A percentile compares a stretch with the other conserved stretches of the same genome.
Evolutionary conservation across 2,113 vertebrate species (phyloP).

Genomic region (Hoplias malabaricus): DNA sequence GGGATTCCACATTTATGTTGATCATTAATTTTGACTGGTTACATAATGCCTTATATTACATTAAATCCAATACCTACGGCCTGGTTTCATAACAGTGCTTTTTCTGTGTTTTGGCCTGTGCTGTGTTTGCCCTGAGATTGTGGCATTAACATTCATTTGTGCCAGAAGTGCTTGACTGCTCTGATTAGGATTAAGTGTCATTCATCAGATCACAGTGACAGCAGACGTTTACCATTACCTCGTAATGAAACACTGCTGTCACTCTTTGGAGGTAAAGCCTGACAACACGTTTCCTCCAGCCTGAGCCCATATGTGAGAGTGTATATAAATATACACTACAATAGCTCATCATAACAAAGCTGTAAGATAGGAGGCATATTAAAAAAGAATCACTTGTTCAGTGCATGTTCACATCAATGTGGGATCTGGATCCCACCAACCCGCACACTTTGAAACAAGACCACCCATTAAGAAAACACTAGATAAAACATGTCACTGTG

Average conservation of each 20-base stretch:
- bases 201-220: constrained; percentile 38
- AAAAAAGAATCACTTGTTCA: no score
- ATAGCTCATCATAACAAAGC: no score
- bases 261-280: not conserved
- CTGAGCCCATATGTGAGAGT: not conserved
- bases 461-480: no score
- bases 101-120: not conserved
- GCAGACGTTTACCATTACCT: constrained; percentile 16
- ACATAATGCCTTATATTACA: not conserved
- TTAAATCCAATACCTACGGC: not conserved
- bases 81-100: not conserved
- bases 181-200: constrained; percentile 18
- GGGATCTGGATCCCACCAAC: no score
- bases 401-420: no score
- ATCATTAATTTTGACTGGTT: not conserved
- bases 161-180: constrained; percentile 5
- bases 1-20: no score
- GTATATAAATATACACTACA: no score
- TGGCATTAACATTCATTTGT: constrained; percentile 18
- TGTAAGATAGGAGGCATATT: no score
- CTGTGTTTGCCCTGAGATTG: not conserved
- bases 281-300: not conserved
- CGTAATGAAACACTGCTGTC: constrained; percentile 6
- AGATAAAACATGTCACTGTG: no score
- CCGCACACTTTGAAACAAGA: no score